phyloP scores from a whole-genome alignment of 2,797 vertebrate species.

The Novumbra hubbsi region DNA sequence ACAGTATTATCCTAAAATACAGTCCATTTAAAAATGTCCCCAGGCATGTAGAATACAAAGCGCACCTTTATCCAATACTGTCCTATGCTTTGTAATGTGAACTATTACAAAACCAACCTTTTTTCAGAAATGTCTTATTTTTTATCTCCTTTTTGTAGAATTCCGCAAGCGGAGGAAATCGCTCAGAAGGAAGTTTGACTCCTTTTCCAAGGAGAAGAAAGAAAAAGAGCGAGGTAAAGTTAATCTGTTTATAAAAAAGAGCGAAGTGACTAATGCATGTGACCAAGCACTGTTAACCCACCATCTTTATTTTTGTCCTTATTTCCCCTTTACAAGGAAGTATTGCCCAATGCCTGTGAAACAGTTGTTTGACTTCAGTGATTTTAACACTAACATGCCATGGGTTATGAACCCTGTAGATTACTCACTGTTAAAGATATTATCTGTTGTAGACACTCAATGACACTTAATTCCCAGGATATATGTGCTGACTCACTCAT shows the following conservation, averaged over 20 bases:
- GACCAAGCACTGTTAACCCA: background rate
- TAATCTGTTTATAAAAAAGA: background rate
- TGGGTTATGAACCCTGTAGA: background rate
- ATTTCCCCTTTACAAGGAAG: background rate
- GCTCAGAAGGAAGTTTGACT: conserved; percentile 82
- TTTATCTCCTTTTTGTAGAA: conserved; percentile 56
- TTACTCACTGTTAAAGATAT: background rate
- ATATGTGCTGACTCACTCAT: background rate
- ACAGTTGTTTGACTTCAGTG: background rate
- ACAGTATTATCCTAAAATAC: too few relatives aligned
- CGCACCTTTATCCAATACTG: too few relatives aligned
- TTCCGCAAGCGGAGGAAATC: conserved; percentile 78
- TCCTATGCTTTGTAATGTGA: too few relatives aligned
- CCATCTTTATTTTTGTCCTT: background rate
- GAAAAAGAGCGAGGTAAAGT: conserved; percentile 81
- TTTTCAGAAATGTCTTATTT: background rate
- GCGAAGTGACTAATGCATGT: background rate
- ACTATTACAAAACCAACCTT: too few relatives aligned
- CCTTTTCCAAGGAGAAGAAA: conserved; percentile 85
- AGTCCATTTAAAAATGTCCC: too few relatives aligned
- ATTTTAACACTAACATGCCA: background rate
- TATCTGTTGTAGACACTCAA: background rate
- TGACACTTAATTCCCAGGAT: background rate
- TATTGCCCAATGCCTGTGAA: background rate
- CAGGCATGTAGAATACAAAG: too few relatives aligned